A percentile compares a stretch with the other conserved stretches of the same genome.
phyloP scores from a whole-genome alignment of 2,113 vertebrate genomes.

The Gymnogyps californianus region DNA sequence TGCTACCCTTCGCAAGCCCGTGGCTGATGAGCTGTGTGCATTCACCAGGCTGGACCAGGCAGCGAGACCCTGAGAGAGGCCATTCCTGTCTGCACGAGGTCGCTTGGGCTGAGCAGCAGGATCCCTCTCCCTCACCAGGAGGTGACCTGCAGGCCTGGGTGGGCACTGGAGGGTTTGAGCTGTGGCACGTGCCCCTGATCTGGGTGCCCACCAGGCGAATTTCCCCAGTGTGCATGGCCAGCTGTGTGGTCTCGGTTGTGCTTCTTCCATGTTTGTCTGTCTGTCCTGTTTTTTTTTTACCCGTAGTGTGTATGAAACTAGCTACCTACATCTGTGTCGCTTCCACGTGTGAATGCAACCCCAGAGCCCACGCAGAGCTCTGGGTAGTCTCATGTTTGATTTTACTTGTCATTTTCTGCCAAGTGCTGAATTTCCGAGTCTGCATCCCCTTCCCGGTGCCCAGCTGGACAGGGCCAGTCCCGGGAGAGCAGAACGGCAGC shows the following conservation, averaged over 20 bases:
- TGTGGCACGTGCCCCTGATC: neutral
- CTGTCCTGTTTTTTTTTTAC: neutral
- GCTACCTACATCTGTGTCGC: neutral
- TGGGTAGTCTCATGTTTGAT: neutral
- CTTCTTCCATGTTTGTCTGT: neutral
- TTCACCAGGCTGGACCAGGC: neutral
- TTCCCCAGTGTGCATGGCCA: slow-evolving; percentile 40
- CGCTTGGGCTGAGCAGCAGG: neutral
- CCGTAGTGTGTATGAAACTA: neutral
- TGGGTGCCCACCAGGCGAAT: neutral
- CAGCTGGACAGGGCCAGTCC: neutral
- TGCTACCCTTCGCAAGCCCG: neutral
- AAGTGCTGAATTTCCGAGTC: neutral
- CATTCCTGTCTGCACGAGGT: fast-evolving
- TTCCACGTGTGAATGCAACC: neutral
- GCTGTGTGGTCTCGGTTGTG: neutral
- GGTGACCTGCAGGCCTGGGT: neutral
- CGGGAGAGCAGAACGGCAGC: neutral
- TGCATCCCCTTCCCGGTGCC: neutral
- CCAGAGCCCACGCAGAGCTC: neutral
- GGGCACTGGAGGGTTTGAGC: neutral
- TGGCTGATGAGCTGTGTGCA: neutral
- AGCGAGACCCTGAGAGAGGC: neutral
- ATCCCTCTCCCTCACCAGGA: no score
- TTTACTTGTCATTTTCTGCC: neutral